Percentiles rank a stretch among this genome's conserved stretches.
These are phyloP conservation scores for Xylophagus ater DNA, from an alignment of 2,888 invertebrate genomes.

Conservation along the genomic window DNA sequence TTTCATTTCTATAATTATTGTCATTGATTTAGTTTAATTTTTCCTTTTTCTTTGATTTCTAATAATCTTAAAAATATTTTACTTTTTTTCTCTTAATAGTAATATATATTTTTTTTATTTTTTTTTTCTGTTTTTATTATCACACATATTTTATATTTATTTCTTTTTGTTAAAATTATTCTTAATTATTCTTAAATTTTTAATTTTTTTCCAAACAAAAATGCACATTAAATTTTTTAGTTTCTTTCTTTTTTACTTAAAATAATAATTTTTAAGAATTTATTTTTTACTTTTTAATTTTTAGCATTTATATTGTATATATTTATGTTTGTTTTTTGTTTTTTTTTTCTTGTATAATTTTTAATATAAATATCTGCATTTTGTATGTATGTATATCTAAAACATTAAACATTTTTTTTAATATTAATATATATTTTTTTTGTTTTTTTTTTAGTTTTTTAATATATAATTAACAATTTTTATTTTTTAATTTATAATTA, in stretches of 20 bases:
- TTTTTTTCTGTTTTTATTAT: no score
- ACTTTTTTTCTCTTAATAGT: constrained; percentile 1
- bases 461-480: background rate
- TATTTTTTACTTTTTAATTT: no score
- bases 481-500: constrained; percentile 2
- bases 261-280: no score
- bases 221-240: no score
- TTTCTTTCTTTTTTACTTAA: no score
- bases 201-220: no score
- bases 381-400: constrained; percentile 11
- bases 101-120: no score
- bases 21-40: constrained; percentile 9
- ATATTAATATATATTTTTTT: constrained; percentile 8
- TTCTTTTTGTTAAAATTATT: no score
- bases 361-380: no score
- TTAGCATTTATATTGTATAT: background rate
- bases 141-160: no score
- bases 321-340: constrained; percentile 4
- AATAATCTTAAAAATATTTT: constrained; percentile 2
- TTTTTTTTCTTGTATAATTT: constrained; percentile 8
- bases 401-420: constrained; percentile 9
- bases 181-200: no score
- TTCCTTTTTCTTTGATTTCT: constrained; percentile 3
- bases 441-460: constrained; percentile 5
- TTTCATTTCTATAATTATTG: constrained; percentile 12